Conservation (phyloP, 2,888 invertebrate species). For the Celastrina argiolus region DNA sequence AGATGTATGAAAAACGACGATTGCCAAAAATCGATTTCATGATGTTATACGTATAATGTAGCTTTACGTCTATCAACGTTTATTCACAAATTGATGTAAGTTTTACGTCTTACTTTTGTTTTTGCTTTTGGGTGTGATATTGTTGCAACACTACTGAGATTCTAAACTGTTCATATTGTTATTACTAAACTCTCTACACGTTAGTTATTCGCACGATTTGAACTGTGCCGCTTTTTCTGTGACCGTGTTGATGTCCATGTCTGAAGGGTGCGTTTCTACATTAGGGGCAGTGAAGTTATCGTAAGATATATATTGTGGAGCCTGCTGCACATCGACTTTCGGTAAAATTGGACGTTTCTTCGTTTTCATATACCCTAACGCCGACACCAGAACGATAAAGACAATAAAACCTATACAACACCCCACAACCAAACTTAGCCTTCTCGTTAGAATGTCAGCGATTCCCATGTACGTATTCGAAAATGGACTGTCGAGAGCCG, state of each 20-base stretch:
- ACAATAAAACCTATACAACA: constrained; percentile 92
- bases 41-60: no score
- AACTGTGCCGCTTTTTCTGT: constrained; percentile 53
- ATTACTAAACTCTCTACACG: not conserved
- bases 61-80: no score
- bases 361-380: constrained; percentile 89
- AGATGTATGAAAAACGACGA: no score
- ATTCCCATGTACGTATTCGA: constrained; percentile 83
- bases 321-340: constrained; percentile 83
- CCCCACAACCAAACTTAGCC: constrained; percentile 90
- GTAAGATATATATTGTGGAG: constrained; percentile 90
- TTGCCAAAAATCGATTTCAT: no score
- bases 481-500: constrained; percentile 74
- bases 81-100: not conserved
- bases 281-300: constrained; percentile 65
- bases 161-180: not conserved
- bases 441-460: constrained; percentile 86
- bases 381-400: constrained; percentile 89
- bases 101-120: not conserved
- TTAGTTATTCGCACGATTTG: constrained; percentile 31
- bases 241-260: constrained; percentile 69
- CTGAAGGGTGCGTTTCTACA: constrained; percentile 61
- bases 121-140: not conserved
- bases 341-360: constrained; percentile 88
- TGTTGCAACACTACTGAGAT: not conserved